These are phyloP conservation scores for Drosophila insularis DNA, from an alignment of 1,140 invertebrate genomes.

Conservation along the genomic window DNA sequence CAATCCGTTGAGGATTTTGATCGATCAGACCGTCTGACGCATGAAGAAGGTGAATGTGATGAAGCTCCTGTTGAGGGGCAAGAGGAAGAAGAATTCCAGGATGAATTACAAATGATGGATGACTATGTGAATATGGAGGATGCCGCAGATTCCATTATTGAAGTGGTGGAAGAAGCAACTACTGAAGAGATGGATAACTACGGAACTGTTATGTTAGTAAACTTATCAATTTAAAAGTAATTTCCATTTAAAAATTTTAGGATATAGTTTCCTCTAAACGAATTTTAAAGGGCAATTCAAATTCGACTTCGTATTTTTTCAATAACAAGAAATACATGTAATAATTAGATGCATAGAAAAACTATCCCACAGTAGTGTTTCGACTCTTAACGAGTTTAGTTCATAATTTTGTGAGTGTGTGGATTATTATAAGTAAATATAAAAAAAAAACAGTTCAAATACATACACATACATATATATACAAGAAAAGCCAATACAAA, in stretches of 20 bases:
- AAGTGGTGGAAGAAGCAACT: slow-evolving; percentile 59
- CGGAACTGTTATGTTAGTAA: slow-evolving; percentile 55
- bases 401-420: slow-evolving; percentile 22
- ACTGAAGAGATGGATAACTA: slow-evolving; percentile 58
- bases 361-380: slow-evolving; percentile 40
- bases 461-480: background rate
- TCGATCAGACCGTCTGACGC: slow-evolving; percentile 40
- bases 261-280: background rate
- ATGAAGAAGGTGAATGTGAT: slow-evolving; percentile 21
- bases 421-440: slow-evolving; percentile 10
- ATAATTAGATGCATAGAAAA: background rate
- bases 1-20: slow-evolving; percentile 30
- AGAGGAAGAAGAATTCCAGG: background rate
- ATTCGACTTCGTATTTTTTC: background rate
- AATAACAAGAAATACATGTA: slow-evolving; percentile 43
- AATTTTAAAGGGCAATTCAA: background rate
- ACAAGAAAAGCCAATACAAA: background rate
- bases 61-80: background rate
- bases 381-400: slow-evolving; percentile 37
- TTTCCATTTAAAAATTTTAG: background rate
- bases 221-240: background rate
- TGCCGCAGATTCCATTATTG: slow-evolving; percentile 63
- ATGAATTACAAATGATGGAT: background rate
- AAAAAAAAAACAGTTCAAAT: slow-evolving; percentile 2
- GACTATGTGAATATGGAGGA: slow-evolving; percentile 50